These are phyloP conservation scores for Halictus ligatus DNA, from an alignment of 2,888 invertebrate genomes.

Conservation along the genomic window DNA sequence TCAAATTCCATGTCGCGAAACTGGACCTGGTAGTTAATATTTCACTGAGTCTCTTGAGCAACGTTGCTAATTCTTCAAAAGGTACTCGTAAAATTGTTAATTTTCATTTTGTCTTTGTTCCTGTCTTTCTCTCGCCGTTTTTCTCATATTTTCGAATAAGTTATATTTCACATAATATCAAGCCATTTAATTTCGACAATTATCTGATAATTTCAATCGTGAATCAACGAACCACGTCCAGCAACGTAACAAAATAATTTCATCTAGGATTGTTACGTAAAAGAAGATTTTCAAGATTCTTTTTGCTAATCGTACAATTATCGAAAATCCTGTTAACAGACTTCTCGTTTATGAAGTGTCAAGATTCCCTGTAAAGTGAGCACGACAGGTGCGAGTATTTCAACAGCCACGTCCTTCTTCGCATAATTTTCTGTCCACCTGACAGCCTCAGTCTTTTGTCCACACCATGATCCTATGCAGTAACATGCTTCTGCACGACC, in stretches of 20 bases:
- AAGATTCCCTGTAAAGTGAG: background rate
- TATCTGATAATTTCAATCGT: background rate
- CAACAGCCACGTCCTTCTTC: slow-evolving; percentile 49
- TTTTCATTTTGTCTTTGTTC: no score
- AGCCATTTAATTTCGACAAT: no score
- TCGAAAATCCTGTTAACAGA: background rate
- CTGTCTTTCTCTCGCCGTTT: no score
- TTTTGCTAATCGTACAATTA: background rate
- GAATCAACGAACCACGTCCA: background rate
- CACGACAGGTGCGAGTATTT: slow-evolving; percentile 57
- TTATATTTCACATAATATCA: background rate
- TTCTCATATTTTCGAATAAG: background rate
- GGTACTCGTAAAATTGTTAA: no score
- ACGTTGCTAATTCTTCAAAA: background rate
- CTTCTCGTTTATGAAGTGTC: background rate
- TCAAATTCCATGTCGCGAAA: background rate
- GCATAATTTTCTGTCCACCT: slow-evolving; percentile 59
- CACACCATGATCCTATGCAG: slow-evolving; percentile 35
- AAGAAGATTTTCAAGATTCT: background rate
- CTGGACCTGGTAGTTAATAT: background rate
- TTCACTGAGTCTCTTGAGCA: background rate
- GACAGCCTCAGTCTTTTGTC: slow-evolving; percentile 25
- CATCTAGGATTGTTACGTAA: background rate
- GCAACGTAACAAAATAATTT: background rate
- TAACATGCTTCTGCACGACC: slow-evolving; percentile 45